Conservation (phyloP, 2,888 invertebrate genomes). For the Synergus umbraculus region DNA sequence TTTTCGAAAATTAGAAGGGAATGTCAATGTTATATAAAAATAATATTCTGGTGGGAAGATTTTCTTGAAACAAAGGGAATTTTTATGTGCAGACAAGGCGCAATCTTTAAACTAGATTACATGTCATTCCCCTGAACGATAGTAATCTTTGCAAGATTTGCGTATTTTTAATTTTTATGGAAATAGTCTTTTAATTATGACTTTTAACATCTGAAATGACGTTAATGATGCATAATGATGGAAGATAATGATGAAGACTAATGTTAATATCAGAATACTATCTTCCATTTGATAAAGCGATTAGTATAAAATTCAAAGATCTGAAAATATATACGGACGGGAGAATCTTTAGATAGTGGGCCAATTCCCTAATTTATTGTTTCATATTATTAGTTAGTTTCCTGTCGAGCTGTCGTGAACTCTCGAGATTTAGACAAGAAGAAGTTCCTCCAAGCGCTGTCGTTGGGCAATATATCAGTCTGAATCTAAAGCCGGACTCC, state of each 20-base stretch:
- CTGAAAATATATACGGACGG: not conserved
- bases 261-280: not conserved
- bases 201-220: too few relatives aligned
- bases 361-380: not conserved
- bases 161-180: too few relatives aligned
- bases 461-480: constrained; percentile 59
- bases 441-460: constrained; percentile 41
- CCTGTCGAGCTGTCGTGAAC: constrained; percentile 41
- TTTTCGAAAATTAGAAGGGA: not conserved
- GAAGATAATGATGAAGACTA: not conserved
- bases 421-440: constrained; percentile 52
- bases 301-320: not conserved
- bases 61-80: not conserved
- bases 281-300: not conserved
- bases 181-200: too few relatives aligned
- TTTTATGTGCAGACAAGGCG: not conserved
- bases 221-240: too few relatives aligned
- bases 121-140: too few relatives aligned
- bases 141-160: too few relatives aligned
- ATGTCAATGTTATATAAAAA: too few relatives aligned
- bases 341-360: not conserved
- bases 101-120: not conserved
- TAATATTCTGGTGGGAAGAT: not conserved
- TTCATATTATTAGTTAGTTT: constrained; percentile 6
- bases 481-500: constrained; percentile 58